Evolutionary conservation across 2,888 invertebrate species (phyloP).

Genomic region (Keiferia lycopersicella): DNA sequence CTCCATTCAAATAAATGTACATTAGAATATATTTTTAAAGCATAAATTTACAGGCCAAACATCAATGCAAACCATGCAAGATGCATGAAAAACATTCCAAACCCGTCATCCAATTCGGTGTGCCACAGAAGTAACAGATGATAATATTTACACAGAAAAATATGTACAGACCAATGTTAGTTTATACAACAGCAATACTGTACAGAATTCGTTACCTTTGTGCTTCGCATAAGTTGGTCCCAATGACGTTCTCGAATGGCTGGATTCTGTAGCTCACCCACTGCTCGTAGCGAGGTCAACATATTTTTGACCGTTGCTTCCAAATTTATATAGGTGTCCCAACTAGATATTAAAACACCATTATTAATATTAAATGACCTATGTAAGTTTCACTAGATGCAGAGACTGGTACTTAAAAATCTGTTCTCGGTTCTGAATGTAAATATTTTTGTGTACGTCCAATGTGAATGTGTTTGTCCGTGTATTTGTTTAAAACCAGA

Average conservation of each 20-base stretch:
- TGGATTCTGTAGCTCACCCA: constrained; percentile 97
- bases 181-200: constrained; percentile 29
- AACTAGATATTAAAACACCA: constrained; percentile 61
- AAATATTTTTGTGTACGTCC: too few species aligned
- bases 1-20: constrained; percentile 38
- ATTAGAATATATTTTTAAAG: constrained; percentile 30
- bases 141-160: constrained; percentile 45
- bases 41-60: constrained; percentile 28
- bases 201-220: constrained; percentile 85
- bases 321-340: constrained; percentile 94
- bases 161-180: constrained; percentile 49
- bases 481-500: too few species aligned
- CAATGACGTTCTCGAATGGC: constrained; percentile 98
- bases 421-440: too few species aligned
- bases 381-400: background rate
- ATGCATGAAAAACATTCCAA: constrained; percentile 42
- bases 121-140: constrained; percentile 43
- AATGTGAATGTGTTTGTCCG: too few species aligned
- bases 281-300: constrained; percentile 96
- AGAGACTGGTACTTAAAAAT: too few species aligned
- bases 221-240: constrained; percentile 97
- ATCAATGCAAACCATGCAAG: constrained; percentile 45
- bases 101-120: constrained; percentile 43
- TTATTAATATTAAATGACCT: background rate
- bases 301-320: constrained; percentile 98